Base-by-base conservation (phyloP, 2,797 vertebrate genomes). In the Notolepis coatsorum region DNA sequence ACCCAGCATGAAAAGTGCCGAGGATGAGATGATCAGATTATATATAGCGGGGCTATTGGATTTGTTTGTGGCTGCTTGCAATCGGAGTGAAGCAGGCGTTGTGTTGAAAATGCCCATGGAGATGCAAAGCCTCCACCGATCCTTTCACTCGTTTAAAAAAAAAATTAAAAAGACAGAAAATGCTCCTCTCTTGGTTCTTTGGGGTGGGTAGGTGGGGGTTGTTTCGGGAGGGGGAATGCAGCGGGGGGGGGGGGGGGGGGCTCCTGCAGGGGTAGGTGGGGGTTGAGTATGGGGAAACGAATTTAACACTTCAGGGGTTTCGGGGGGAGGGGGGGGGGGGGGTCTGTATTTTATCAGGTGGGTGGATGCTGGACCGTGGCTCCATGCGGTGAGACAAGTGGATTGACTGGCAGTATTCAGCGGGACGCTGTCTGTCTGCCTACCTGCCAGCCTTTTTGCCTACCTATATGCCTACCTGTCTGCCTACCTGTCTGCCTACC, bases 21-120 rank as follows among this genome's bases (percentile, higher is more conserved):
- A 92, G 89, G 90, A 94, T 93, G 88, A 95, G 93, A 94, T 95
- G 95, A 96, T 96, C 94, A 95, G 96, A 97, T 97, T 96, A 96
- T 90, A 82, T 96, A 96, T 90, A 82, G 84, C 84, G 84, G 87
- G 41, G 92, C 92, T 95, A 96, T 93, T 94, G 93, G 94, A 96
- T 96, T 96, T 95, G 94, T 94, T 94, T 93, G 93, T 89, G 79
- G 84, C 50, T 85, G 87, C 82, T 92, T 92, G 93, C 95, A 96
- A 95, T 96, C 94, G 92, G 93, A 94, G 92, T 88, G 85, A 91
- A 92, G 92, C 96, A 95, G 95, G 88, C 93, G 92, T 79, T 88
- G 92, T 88, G 92, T 93, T 93, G 88, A 82, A 75, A 93, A 95
- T 91, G 90, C 91, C 93, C 90, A 89, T 71, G 73, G 93, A 93